Evolutionary conservation across 1,140 invertebrate species (phyloP).

Genomic region (Drosophila guanche): DNA sequence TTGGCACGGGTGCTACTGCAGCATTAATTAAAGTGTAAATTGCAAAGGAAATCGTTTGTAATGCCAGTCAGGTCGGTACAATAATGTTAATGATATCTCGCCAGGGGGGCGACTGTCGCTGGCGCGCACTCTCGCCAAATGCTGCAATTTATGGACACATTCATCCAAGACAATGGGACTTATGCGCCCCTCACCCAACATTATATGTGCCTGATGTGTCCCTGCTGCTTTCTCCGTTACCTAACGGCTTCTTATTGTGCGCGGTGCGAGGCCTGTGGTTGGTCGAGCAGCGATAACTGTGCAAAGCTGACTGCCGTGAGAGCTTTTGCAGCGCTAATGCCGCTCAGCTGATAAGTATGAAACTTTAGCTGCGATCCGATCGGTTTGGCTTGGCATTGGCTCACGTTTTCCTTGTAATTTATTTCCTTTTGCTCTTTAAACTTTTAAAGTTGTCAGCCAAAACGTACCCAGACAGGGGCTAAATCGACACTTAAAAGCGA

Average conservation of each 20-base stretch:
- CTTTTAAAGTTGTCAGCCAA: background rate
- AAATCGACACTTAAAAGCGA: slow-evolving; percentile 4
- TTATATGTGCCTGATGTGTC: background rate
- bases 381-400: too few species aligned
- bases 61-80: slow-evolving; percentile 2
- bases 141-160: slow-evolving; percentile 25
- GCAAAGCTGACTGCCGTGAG: too few species aligned
- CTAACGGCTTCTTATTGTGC: background rate
- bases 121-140: background rate
- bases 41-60: slow-evolving; percentile 41
- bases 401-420: background rate
- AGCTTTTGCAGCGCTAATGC: too few species aligned
- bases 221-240: too few species aligned
- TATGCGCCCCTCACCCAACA: background rate
- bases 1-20: slow-evolving; percentile 7
- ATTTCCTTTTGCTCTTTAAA: background rate
- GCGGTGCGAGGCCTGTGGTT: too few species aligned
- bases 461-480: background rate
- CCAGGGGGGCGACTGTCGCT: too few species aligned
- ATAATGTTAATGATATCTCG: slow-evolving; percentile 9
- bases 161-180: slow-evolving; percentile 4
- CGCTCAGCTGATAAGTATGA: too few species aligned
- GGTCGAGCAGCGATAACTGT: too few species aligned
- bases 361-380: background rate
- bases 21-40: slow-evolving; percentile 53